Base-by-base conservation (phyloP, 2,888 invertebrate species). In the Dascillus cervinus region DNA sequence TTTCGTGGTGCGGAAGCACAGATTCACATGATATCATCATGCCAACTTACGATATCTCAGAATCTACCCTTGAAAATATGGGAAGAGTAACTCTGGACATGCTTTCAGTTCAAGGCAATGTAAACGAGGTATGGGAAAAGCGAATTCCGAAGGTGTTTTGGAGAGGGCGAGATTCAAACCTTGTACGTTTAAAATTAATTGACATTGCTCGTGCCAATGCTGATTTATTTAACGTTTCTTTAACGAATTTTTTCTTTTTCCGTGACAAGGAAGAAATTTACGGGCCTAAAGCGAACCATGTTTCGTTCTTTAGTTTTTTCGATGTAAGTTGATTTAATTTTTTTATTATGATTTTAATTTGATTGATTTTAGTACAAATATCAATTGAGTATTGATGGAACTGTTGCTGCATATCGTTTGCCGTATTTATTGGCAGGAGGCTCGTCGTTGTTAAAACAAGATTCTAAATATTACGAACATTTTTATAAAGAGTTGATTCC, bases 181-280 rank as follows among this genome's bases (percentile, higher is more conserved):
- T 75, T 32, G 86, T 90, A 57, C 71, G 96, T 14, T 69, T 96
- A 9, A 74, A 86, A 47, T 71, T 96, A 11, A 78, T 95, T 8
- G 79, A 82, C 30, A 73, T 95, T 45, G 77, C 88, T 0, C 72
- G 80, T 41, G 63, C 75, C 48, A 47, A 82, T 66, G 83, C 91
- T 0, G 76, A 89, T 29, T 62, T 92, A 3, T 77, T 94, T 37
- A 92, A 96, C 67, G 94, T 81, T 6, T 89, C 90, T 0, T 75
- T 96, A 12, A 96, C 96, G 0, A 89, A 92, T 60, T 95, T 95
- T 65, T 97, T 97, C 65, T 97, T 97, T 69, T 96, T 88, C 57
- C 77, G 79, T 43, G 80, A 92, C 49, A 76, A 88, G 62, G 82
- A 85, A 58, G 69, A 78, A 11, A 71, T 81, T 54, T 92, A 92